Evolutionary conservation across 2,888 invertebrate genomes (phyloP), one percentile per base, ranked within the genome.

Genomic region (Acrocera orbiculus): DNA sequence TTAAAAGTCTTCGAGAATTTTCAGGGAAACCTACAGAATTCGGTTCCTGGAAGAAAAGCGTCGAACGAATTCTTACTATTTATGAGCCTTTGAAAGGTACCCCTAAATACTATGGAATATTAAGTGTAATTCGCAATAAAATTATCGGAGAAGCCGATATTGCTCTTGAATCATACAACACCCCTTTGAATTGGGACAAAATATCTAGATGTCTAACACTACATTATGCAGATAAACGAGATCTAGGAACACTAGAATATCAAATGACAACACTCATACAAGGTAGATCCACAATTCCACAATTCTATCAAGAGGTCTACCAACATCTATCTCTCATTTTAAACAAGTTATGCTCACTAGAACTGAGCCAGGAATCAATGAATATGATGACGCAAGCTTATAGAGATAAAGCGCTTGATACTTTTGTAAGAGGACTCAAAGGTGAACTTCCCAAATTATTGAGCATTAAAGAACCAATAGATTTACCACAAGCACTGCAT

Each of bases 321-420:
- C 27, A 33, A 8, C 40, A 41, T 23, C 19, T 43, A 3, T 40
- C 40, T 1, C 24, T 42, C n/a, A 39, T 44, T 8, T 17, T 41
- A 5, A 39, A 40, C 16, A 42, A 42, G n/a, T 31, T 45, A 19
- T 16, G 17, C 5, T 34, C 34, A n/a, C 39, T 45, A 33, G 42
- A 47, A 4, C 26, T 40, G 7, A 35, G 40, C 7, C 10, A 11
- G 5, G 44, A 46, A 16, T 15, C 42, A n/a, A 17, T 41, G 5
- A 15, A 34, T 1, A 20, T 41, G 5, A 20, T 44, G 8, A 42
- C 38, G 2, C 13, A 34, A 17, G 35, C 39, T 2, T 42, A 44
- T 25, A 17, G 43, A 16, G 35, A 40, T 26, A 45, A 43, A 32
- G 42, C 45, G 2, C 30, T 45, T 5, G 44, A 46, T 30, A 42